These are phyloP conservation scores for Eupithecia insigniata DNA, from an alignment of 2,888 invertebrate species.

Conservation along the genomic window DNA sequence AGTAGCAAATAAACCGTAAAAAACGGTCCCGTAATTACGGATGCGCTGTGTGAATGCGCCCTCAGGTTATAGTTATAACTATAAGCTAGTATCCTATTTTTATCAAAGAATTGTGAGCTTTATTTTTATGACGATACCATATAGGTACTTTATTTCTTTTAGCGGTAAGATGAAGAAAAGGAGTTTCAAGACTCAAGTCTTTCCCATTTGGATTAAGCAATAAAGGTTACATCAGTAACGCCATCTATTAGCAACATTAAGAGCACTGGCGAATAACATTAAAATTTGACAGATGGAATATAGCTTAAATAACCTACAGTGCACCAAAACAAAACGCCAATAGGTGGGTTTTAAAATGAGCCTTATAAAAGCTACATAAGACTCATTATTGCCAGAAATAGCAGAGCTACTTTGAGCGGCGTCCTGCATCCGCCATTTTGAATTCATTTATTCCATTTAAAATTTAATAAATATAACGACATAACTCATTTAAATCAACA, in stretches of 20 bases:
- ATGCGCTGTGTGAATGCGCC: too few relatives aligned
- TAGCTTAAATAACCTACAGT: constrained; percentile 44
- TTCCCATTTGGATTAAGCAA: not conserved
- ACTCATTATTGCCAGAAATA: constrained; percentile 40
- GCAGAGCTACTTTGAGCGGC: constrained; percentile 45
- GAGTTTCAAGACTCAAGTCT: not conserved
- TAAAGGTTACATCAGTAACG: constrained; percentile 24
- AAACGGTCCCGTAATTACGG: too few relatives aligned
- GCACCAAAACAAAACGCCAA: constrained; percentile 48
- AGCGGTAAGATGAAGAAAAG: not conserved
- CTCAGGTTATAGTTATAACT: too few relatives aligned
- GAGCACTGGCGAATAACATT: constrained; percentile 36
- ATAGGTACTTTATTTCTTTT: not conserved
- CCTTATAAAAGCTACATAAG: constrained; percentile 19
- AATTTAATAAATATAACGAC: constrained; percentile 22
- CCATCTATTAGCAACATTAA: constrained; percentile 41
- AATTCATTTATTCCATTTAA: constrained; percentile 22
- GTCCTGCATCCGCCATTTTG: constrained; percentile 41
- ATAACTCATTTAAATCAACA: constrained; percentile 23
- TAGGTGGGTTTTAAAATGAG: constrained; percentile 47
- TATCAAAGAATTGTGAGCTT: not conserved
- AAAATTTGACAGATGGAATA: constrained; percentile 42
- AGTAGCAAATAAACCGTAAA: too few relatives aligned
- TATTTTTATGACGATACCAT: not conserved
- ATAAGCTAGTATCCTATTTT: not conserved